Evolutionary conservation across 1,140 invertebrate species (phyloP).

Genomic region (Phenacoccus solenopsis): DNA sequence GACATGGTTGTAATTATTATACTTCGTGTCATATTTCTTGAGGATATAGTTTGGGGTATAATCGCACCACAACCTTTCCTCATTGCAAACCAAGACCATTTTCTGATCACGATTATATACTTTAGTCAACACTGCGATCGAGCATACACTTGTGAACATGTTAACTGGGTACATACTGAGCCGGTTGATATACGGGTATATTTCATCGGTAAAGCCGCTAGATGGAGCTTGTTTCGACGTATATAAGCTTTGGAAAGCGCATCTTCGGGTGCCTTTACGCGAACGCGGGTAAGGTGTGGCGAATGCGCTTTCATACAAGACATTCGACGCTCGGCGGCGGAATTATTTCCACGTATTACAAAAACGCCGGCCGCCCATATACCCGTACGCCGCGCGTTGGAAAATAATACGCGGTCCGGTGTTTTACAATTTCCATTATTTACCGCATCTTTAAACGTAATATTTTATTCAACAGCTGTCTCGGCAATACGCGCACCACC

Average conservation of each 20-base stretch:
- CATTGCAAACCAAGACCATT: too few relatives aligned
- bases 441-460: conserved; percentile 8
- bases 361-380: background rate
- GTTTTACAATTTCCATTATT: conserved; percentile 13
- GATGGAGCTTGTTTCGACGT: background rate
- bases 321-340: background rate
- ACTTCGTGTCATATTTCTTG: too few relatives aligned
- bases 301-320: conserved; percentile 4
- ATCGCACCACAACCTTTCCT: too few relatives aligned
- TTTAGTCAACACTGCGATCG: background rate
- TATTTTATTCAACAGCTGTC: conserved; percentile 14
- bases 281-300: background rate
- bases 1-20: too few relatives aligned
- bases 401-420: background rate
- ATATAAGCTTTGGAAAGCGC: background rate
- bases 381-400: background rate
- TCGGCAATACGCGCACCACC: background rate
- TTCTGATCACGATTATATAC: background rate
- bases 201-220: background rate
- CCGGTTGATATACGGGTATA: background rate
- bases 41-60: too few relatives aligned
- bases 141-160: conserved; percentile 15
- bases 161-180: conserved; percentile 13
- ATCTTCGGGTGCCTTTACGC: background rate
- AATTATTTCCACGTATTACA: conserved; percentile 11